A percentile compares a stretch with the other conserved stretches of the same genome.
Conservation (phyloP, 2,113 vertebrate genomes). For the Spheniscus mendiculus region DNA sequence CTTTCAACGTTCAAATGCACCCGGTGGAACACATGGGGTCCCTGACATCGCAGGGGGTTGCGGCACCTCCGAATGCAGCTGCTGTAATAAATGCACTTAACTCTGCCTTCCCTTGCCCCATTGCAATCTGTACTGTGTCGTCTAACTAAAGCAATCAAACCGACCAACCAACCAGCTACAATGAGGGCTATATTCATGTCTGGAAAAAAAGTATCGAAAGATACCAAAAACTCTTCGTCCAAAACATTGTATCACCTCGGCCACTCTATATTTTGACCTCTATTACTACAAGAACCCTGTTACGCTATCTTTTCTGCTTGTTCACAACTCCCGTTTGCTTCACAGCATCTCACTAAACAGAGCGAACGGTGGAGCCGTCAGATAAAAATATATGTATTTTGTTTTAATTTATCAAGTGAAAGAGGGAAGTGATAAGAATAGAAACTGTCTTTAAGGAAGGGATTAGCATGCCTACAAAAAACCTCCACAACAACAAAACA, state of each 20-base stretch:
- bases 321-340: neutral
- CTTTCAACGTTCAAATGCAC: neutral
- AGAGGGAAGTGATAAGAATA: neutral
- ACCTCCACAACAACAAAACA: neutral
- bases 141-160: neutral
- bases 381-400: neutral
- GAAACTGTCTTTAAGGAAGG: neutral
- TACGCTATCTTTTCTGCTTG: neutral
- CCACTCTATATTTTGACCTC: neutral
- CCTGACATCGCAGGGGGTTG: no score
- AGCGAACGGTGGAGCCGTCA: neutral
- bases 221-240: neutral
- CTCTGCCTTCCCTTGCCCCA: rapidly evolving
- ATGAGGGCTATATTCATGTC: neutral
- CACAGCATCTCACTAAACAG: neutral
- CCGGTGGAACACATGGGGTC: rapidly evolving
- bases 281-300: neutral
- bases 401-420: neutral
- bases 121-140: neutral
- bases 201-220: neutral
- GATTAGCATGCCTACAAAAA: neutral
- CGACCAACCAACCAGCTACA: neutral
- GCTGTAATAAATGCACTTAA: neutral
- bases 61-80: neutral
- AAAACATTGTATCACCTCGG: neutral